Conservation (phyloP, 2,113 vertebrate genomes). For the Daubentonia madagascariensis region DNA sequence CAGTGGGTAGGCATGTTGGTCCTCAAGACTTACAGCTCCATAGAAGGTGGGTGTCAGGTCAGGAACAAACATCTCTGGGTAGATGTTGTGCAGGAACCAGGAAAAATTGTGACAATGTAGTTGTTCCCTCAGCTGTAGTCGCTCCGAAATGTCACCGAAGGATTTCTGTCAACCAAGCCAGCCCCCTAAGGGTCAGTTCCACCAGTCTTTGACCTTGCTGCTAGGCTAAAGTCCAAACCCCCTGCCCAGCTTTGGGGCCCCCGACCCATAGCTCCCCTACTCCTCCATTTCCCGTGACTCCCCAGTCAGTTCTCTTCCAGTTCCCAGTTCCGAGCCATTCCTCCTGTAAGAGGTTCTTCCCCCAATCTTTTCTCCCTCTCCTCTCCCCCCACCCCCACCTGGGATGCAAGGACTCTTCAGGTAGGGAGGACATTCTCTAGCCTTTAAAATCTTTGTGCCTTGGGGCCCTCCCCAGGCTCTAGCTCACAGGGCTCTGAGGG, state of each 20-base stretch:
- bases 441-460: neutral
- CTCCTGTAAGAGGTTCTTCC: neutral
- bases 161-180: slow-evolving; percentile 83
- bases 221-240: neutral
- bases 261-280: neutral
- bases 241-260: neutral
- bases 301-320: neutral
- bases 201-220: neutral
- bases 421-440: neutral
- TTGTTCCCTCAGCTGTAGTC: slow-evolving; percentile 88
- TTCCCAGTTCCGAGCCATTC: neutral
- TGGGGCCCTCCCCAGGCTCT: neutral
- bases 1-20: neutral
- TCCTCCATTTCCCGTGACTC: neutral
- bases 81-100: slow-evolving; percentile 93
- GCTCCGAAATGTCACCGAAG: slow-evolving; percentile 92
- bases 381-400: no score
- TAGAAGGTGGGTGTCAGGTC: slow-evolving; percentile 89
- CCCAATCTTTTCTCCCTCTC: neutral
- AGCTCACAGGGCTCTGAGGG: neutral
- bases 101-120: slow-evolving; percentile 95
- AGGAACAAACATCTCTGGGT: slow-evolving; percentile 94
- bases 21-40: slow-evolving; percentile 88
- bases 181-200: slow-evolving; percentile 19
- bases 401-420: neutral